These are phyloP conservation scores for Propithecus deckenii DNA, from an alignment of 2,797 vertebrate species.

Conservation along the genomic window DNA sequence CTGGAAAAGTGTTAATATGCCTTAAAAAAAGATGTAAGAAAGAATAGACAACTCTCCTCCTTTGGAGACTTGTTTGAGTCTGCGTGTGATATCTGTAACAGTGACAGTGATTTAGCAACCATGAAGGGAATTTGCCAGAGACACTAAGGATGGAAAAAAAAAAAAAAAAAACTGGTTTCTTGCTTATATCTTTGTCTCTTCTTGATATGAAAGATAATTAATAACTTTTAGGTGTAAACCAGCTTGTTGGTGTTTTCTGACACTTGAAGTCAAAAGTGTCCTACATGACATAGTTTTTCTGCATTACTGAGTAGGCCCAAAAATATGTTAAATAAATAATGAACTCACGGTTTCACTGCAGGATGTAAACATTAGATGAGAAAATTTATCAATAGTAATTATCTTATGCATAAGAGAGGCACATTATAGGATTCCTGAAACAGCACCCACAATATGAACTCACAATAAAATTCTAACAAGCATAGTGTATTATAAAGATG, in stretches of 20 bases:
- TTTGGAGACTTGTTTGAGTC: not conserved
- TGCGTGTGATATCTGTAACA: not conserved
- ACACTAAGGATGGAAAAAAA: not conserved
- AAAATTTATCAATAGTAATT: conserved; percentile 32
- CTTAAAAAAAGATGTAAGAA: not conserved
- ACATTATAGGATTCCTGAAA: conserved; percentile 33
- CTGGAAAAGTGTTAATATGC: not conserved
- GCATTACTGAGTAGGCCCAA: not conserved
- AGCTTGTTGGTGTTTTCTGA: not conserved
- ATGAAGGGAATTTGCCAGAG: not conserved
- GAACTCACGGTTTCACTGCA: not conserved
- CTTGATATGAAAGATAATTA: not conserved
- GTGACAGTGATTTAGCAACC: not conserved
- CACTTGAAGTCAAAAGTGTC: not conserved
- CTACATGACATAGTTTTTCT: not conserved
- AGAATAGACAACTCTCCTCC: not conserved
- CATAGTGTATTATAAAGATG: not conserved
- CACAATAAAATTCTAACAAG: not conserved
- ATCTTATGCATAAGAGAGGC: not conserved
- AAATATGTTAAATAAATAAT: not conserved
- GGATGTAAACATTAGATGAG: not conserved
- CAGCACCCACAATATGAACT: not conserved
- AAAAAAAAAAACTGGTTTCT: not conserved
- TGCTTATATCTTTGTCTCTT: not conserved
- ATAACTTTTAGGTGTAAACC: not conserved